Base-by-base conservation (phyloP, 53 echinoderm and acorn worm genomes). In the Henricia sp. region DNA sequence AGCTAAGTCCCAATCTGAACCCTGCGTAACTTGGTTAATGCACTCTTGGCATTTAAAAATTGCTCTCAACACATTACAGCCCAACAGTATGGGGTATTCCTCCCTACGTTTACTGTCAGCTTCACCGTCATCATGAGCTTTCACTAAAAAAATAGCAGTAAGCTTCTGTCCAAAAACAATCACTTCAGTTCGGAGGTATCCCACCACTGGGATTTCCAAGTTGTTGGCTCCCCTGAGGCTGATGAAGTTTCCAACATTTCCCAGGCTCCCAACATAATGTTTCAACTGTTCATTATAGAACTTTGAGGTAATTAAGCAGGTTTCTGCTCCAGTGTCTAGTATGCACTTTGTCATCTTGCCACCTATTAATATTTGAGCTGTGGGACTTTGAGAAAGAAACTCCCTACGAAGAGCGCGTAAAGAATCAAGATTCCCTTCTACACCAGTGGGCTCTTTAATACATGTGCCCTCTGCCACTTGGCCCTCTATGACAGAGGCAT, bases 401-500 rank as follows among this genome's bases (percentile, higher is more conserved):
- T 72, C n/a, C 2, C 24, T n/a, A 20, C 72, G n/a, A 17, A 72
- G 12, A 21, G 5, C 54, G 1, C 1, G 9, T 16, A 54, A 6
- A 20, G 1, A 10, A 72, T 35, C 37, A 20, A 19, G 5, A 72
- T 71, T 19, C 1, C 4, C 17, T 1, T 50, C 51, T 1, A 50
- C 9, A 39, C 20, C 19, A 37, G 1, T 72, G 37, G 73, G 73
- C 73, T 20, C 36, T 36, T 34, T 5, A n/a, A n/a, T 24, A 10
- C 12, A n/a, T n/a, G n/a, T n/a, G n/a, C n/a, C 73, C 73, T 72
- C 73, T 39, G 54, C 36, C 73, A 34, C 53, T 53, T 33, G 20
- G 73, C 73, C 73, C 73, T 37, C 54, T 72, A 72, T 52, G 55
- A 35, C 73, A 72, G 73, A 72, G 73, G 73, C 10, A 19, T 2